Percentiles rank a stretch among this genome's conserved stretches.
These are phyloP conservation scores for Anser cygnoides DNA, from an alignment of 2,113 vertebrate species.

Conservation along the genomic window DNA sequence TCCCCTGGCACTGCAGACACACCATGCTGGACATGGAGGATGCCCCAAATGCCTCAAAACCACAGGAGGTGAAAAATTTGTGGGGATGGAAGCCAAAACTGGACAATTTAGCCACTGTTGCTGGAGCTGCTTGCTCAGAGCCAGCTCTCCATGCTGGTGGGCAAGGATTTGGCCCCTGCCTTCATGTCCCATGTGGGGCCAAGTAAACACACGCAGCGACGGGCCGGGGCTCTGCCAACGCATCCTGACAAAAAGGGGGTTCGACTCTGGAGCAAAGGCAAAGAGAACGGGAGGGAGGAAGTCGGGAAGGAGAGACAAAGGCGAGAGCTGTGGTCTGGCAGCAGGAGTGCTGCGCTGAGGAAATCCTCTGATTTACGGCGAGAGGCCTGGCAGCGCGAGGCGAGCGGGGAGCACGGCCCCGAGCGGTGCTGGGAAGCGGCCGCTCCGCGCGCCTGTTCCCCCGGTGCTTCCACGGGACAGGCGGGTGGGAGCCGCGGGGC, in stretches of 20 bases:
- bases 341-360: background rate
- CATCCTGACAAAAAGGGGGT: background rate
- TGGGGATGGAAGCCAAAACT: background rate
- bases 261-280: background rate
- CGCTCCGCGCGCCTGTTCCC: rapidly evolving
- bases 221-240: background rate
- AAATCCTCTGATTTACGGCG: background rate
- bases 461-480: too few relatives aligned
- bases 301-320: background rate
- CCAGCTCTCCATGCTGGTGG: background rate
- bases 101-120: background rate
- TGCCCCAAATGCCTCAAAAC: background rate
- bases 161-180: background rate
- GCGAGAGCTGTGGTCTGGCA: background rate
- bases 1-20: rapidly evolving
- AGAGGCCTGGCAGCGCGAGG: background rate
- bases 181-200: background rate
- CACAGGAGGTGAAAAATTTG: background rate
- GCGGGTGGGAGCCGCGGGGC: too few relatives aligned
- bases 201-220: rapidly evolving
- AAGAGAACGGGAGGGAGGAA: background rate
- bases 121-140: background rate
- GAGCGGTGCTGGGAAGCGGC: background rate
- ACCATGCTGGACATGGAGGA: rapidly evolving
- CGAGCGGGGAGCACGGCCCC: background rate